Evolutionary conservation across 2,888 invertebrate species (phyloP), one percentile per base, ranked within the genome.

Genomic region (Acanthosepion pharaonis): DNA sequence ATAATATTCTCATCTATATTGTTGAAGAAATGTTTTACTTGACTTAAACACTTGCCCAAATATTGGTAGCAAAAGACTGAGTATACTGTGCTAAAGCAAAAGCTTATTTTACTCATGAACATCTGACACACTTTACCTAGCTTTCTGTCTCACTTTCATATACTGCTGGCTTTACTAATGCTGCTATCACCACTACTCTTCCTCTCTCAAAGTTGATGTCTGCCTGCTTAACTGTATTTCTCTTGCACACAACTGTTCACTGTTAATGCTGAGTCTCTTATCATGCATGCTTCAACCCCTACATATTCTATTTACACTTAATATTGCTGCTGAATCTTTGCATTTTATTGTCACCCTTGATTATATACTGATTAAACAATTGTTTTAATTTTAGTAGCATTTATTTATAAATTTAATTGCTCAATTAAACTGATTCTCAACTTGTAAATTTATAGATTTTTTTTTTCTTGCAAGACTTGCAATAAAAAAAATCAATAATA

Each of bases 71-170:
- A n/a, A 15, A 33, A 59, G 59, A 59, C 23, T 78, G n/a, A 78
- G 78, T 5, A 78, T 78, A 33, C n/a, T 59, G 59, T 23, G 11
- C n/a, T 78, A 33, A 78, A 78, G n/a, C n/a, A n/a, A 78, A 78
- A 78, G 78, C n/a, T 78, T 78, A 78, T 78, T 78, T 78, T 78
- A n/a, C 78, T 78, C n/a, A 20, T 78, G 78, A 78, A 78, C 78
- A 78, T 78, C 78, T 78, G 78, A 78, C n/a, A 78, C n/a, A 78
- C 78, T 64, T 64, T 78, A 78, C 78, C n/a, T 28, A 78, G 78
- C 78, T 78, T 78, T 78, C 55, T 1, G 33, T n/a, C 78, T 78
- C n/a, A n/a, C n/a, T 23, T 59, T 59, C 23, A 59, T 18, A 78
- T 78, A 33, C 78, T n/a, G n/a, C 15, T n/a, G n/a, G n/a, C 15